A percentile compares a stretch with the other conserved stretches of the same genome.
Evolutionary conservation across 35 echinoderm and acorn worm genomes (phyloP).

Genomic region (Amphiura filiformis): DNA sequence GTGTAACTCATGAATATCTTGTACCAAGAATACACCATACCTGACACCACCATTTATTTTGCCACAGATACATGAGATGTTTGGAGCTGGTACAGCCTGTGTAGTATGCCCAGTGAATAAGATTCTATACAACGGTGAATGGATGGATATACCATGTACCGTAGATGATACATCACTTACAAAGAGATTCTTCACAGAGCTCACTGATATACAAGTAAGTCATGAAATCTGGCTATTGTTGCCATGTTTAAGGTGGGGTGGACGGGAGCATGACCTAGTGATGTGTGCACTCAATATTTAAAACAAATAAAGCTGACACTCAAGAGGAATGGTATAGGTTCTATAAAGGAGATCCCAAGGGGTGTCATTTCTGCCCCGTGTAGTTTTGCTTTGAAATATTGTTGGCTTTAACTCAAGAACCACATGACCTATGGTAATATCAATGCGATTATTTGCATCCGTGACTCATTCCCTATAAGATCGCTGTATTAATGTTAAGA

Average conservation of each 20-base stretch:
- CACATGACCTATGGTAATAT: too few species aligned
- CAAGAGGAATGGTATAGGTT: neutral
- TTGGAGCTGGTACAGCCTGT: slow-evolving; percentile 98
- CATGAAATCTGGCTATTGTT: neutral
- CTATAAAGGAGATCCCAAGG: too few species aligned
- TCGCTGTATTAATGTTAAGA: too few species aligned
- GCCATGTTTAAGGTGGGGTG: neutral
- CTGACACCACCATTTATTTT: too few species aligned
- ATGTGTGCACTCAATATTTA: neutral
- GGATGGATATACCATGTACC: slow-evolving; percentile 79
- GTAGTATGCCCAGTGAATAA: slow-evolving; percentile 95
- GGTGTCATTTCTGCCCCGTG: neutral
- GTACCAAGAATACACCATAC: too few species aligned
- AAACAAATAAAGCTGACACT: neutral
- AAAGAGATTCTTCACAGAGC: slow-evolving; percentile 61
- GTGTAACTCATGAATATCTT: too few species aligned
- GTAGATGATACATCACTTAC: slow-evolving; percentile 55
- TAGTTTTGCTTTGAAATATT: neutral
- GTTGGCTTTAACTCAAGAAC: neutral
- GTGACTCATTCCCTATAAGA: too few species aligned
- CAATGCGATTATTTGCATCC: too few species aligned
- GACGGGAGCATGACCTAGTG: neutral
- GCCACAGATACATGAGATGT: slow-evolving; percentile 83
- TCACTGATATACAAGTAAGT: slow-evolving; percentile 92
- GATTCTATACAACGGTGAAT: slow-evolving; percentile 83